Evolutionary conservation across 2,113 vertebrate species (phyloP).

Genomic region (Pardalotus punctatus): DNA sequence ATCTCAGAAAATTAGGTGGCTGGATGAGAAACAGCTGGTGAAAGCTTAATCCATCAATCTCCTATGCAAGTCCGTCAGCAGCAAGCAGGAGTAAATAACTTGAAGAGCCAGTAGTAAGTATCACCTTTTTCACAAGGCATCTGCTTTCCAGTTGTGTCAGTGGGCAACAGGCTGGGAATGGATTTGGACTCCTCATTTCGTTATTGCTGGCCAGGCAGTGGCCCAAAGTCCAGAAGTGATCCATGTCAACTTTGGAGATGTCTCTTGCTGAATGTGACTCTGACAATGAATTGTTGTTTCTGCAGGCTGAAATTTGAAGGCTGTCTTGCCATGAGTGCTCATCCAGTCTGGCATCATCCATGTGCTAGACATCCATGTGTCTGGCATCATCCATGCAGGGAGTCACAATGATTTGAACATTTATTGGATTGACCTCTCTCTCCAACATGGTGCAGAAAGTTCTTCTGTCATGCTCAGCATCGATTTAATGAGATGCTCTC

Average conservation of each 20-base stretch:
- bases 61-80: background rate
- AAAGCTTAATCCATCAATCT: slow-evolving; percentile 13
- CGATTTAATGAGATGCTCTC: background rate
- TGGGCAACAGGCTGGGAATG: background rate
- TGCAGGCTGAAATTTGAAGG: background rate
- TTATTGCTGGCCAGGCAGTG: background rate
- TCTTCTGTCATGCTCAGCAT: background rate
- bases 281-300: background rate
- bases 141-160: background rate
- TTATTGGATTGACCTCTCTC: background rate
- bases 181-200: background rate
- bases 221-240: background rate
- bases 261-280: background rate
- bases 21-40: background rate
- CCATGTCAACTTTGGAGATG: background rate
- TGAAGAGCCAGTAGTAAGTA: background rate
- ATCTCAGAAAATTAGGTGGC: background rate
- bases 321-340: background rate
- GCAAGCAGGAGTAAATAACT: background rate
- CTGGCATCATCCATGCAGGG: background rate
- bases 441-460: background rate
- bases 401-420: background rate
- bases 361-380: background rate
- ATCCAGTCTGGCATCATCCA: background rate
- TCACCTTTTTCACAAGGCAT: background rate